These are phyloP conservation scores for Maniola hyperantus DNA, from an alignment of 2,888 invertebrate species.

Conservation along the genomic window DNA sequence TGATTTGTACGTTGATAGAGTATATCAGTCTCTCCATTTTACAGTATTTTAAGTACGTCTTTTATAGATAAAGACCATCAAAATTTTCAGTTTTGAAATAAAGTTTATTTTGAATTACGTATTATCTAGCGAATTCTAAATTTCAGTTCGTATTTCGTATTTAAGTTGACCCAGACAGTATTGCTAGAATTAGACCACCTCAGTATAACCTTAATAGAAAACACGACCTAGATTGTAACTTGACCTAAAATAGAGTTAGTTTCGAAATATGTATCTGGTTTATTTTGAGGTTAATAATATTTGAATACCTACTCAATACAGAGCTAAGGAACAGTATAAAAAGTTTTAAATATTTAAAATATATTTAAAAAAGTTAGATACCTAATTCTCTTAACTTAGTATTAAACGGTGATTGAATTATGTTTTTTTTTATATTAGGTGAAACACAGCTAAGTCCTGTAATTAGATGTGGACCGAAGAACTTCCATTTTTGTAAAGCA, in stretches of 20 bases:
- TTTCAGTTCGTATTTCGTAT: neutral
- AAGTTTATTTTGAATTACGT: too few species aligned
- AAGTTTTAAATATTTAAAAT: too few species aligned
- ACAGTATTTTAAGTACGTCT: too few species aligned
- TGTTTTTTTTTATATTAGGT: conserved; percentile 52
- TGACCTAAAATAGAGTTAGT: neutral
- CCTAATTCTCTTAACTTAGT: neutral
- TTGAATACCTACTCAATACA: too few species aligned
- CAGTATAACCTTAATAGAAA: neutral
- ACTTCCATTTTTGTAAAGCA: conserved; percentile 90
- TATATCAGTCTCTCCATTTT: too few species aligned
- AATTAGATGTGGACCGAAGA: conserved; percentile 90
- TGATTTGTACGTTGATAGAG: too few species aligned
- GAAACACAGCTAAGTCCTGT: conserved; percentile 92
- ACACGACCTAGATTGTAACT: neutral
- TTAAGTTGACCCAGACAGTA: conserved; percentile 23
- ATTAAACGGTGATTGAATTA: too few species aligned
- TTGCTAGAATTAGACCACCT: conserved; percentile 5
- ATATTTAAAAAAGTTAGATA: neutral
- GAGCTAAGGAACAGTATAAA: neutral
- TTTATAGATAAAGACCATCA: too few species aligned
- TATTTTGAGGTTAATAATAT: neutral
- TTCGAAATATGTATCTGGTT: neutral
- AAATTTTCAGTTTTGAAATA: too few species aligned
- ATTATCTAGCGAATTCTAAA: neutral